Percentiles rank a stretch among this genome's conserved stretches.
These are phyloP conservation scores for Echinops telfairi DNA, from an alignment of 2,113 vertebrate species.

Conservation along the genomic window DNA sequence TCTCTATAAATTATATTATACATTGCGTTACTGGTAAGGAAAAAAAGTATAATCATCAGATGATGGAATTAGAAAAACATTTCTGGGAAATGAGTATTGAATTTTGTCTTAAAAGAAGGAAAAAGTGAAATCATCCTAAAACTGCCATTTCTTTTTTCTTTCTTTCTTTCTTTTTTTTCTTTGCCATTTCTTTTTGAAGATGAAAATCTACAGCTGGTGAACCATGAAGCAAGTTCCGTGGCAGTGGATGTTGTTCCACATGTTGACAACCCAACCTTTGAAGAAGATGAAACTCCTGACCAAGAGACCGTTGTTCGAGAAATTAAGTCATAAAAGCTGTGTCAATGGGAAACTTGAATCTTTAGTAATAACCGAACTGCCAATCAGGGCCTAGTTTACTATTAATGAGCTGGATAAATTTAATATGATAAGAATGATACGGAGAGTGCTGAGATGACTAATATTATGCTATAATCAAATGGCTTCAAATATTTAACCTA, in stretches of 20 bases:
- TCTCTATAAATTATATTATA: neutral
- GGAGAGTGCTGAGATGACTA: slow-evolving; percentile 82
- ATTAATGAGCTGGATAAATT: slow-evolving; percentile 76
- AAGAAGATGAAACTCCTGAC: slow-evolving; percentile 87
- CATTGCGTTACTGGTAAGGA: slow-evolving; percentile 8
- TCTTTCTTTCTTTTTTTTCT: too few relatives aligned
- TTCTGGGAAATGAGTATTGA: slow-evolving; percentile 37
- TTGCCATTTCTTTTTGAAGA: slow-evolving; percentile 81
- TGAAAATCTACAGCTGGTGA: slow-evolving; percentile 86
- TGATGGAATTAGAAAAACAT: slow-evolving; percentile 17
- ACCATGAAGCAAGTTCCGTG: slow-evolving; percentile 83
- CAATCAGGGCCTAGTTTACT: slow-evolving; percentile 71
- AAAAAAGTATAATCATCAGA: slow-evolving; percentile 23
- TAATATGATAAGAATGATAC: slow-evolving; percentile 76
- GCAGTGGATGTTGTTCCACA: slow-evolving; percentile 85
- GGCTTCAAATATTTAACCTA: slow-evolving; percentile 83
- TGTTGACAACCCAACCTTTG: slow-evolving; percentile 93
- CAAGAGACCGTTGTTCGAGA: slow-evolving; percentile 79
- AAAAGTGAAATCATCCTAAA: slow-evolving; percentile 58
- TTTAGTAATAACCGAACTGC: slow-evolving; percentile 83
- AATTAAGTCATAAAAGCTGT: slow-evolving; percentile 81
- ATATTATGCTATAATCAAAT: slow-evolving; percentile 80
- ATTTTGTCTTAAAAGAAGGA: slow-evolving; percentile 56
- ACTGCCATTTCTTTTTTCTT: neutral
- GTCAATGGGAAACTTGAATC: slow-evolving; percentile 71